Percentiles rank a stretch among this genome's conserved stretches.
Conservation (phyloP, 1,140 invertebrate species). For the Papilio xuthus region DNA sequence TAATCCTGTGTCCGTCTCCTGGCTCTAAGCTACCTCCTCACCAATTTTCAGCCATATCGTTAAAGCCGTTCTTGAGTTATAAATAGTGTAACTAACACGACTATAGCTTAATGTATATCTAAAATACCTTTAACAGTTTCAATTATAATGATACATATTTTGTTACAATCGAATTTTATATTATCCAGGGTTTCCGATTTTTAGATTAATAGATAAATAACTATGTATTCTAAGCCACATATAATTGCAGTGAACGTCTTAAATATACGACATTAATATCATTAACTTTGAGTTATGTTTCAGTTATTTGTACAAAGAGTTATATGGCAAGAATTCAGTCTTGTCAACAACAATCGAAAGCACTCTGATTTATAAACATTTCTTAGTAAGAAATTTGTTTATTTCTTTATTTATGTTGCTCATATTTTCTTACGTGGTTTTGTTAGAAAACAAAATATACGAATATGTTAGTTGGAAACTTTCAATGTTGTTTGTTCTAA, state of each 20-base stretch:
- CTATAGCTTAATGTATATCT: no score
- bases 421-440: background rate
- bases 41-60: no score
- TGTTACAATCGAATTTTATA: no score
- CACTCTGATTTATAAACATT: slow-evolving; percentile 21
- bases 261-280: background rate
- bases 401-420: slow-evolving; percentile 12
- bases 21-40: no score
- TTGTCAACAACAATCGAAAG: slow-evolving; percentile 8
- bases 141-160: no score
- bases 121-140: no score
- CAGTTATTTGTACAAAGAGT: slow-evolving; percentile 9
- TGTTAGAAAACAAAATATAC: slow-evolving; percentile 9
- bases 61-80: no score
- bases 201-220: background rate
- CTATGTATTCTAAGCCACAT: background rate
- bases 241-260: background rate
- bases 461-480: background rate
- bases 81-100: no score
- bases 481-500: background rate
- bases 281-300: slow-evolving; percentile 20
- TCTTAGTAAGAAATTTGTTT: slow-evolving; percentile 2
- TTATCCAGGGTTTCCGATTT: no score
- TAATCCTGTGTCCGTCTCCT: no score
- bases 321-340: background rate